These are phyloP conservation scores for Perdita meconis DNA, from an alignment of 2,888 invertebrate genomes.

Conservation along the genomic window DNA sequence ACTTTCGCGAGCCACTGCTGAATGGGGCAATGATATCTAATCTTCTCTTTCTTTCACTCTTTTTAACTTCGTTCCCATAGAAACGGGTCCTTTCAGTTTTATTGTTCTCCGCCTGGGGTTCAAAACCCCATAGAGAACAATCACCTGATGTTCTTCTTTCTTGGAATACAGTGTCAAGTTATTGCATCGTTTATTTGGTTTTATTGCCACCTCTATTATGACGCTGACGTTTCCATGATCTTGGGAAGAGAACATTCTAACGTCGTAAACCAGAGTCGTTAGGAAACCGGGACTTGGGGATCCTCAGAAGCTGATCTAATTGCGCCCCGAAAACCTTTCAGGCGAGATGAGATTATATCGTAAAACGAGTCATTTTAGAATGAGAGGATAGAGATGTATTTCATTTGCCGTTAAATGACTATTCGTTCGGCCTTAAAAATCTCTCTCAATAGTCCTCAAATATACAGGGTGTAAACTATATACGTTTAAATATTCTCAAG, in stretches of 20 bases:
- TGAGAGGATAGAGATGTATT: background rate
- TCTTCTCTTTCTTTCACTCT: too few species aligned
- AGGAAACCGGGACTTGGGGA: conserved; percentile 29
- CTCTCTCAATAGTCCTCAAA: too few species aligned
- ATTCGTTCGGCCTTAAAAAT: too few species aligned
- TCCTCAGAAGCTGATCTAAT: conserved; percentile 60
- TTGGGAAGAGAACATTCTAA: conserved; percentile 34
- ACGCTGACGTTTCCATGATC: conserved; percentile 49
- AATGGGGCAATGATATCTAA: background rate
- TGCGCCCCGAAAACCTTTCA: conserved; percentile 40
- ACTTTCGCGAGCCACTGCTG: background rate
- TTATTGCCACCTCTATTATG: conserved; percentile 57
- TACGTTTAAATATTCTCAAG: too few species aligned
- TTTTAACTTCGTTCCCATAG: background rate
- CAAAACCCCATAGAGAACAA: background rate
- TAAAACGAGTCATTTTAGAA: background rate
- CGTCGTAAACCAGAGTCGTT: conserved; percentile 68
- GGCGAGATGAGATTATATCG: background rate
- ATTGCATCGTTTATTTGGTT: conserved; percentile 47
- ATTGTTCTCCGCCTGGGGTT: conserved; percentile 10
- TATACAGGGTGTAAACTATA: too few species aligned
- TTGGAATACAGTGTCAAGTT: conserved; percentile 38
- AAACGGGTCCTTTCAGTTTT: background rate
- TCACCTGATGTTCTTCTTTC: conserved; percentile 11
- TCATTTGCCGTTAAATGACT: background rate